Base-by-base conservation (phyloP, 2,797 vertebrate genomes). In the Cyprinella venusta region DNA sequence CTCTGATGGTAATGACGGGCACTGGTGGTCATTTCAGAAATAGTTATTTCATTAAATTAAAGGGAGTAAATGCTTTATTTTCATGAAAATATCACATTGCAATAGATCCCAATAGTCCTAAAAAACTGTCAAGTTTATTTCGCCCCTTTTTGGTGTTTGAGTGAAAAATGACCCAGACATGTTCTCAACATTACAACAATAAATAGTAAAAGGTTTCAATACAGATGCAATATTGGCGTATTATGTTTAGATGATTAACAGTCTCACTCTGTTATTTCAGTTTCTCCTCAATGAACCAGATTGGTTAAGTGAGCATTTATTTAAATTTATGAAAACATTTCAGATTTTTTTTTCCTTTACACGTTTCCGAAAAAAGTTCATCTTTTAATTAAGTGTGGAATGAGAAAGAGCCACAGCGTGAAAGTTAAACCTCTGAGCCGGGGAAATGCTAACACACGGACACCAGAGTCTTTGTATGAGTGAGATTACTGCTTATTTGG, bases 321-420 rank as follows among this genome's bases (percentile, higher is more conserved):
- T 42, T 67, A 15, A 38, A 24, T 79, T 69, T 79, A 36, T 40
- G 24, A 69, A 79, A 69, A 38, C 64, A 68, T 40, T 79, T 79
- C 77, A 0, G 42, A 15, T 54, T n/a, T 19, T 52, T 76, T 16
- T 5, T 40, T 54, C 4, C 71, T 36, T 36, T 5, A 15, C 19
- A 1, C 1, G 1, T 26, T 40, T 56, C 19, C 61, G 2, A 16
- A 9, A 6, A 1, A 79, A 68, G 63, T 79, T 56, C n/a, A 30
- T 81, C 40, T 74, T 80, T 87, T 80, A 84, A 82, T 85, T 87
- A 76, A 87, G 80, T 79, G 50, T 81, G 83, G 83, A 82, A 85
- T 87, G 80, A 63, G 79, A 79, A 63, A 50, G 70, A 70, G 52
- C 71, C 71, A 56, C 48, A 79, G 68, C 64, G 40, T 42, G 63